Evolutionary conservation across 2,797 vertebrate genomes (phyloP), one percentile per base, ranked within the genome.

Genomic region (Octomys mimax): DNA sequence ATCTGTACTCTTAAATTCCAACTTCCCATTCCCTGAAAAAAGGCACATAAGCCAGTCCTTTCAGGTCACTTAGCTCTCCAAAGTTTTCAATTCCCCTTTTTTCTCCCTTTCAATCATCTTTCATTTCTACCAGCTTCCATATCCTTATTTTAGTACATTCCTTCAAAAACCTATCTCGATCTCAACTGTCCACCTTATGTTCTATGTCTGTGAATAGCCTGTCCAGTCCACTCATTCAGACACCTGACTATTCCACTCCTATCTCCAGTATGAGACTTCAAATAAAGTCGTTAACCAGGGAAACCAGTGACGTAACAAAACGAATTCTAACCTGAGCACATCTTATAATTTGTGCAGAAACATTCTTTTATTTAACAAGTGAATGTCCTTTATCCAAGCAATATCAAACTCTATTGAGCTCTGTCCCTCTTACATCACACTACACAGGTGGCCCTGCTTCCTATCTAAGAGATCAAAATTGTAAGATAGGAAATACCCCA

Each of bases 281-380:
- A 78, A 73, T 57, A 77, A 94, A 16, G 16, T 70, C 62, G 89
- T 31, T 70, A 31, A 85, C 11, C 71, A 91, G 54, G 33, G 33
- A 90, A 33, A 88, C 14, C 7, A 8, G 8, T 49, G 42, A 49
- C 85, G 89, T 96, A 61, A 94, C 3, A 80, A 93, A 92, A 93
- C 52, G 36, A 89, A 90, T 73, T 92, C 46, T 70, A 80, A 91
- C 42, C 36, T 89, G 24, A 87, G 78, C 13, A 94, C 31, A 78
- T 54, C 16, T 64, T 70, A 61, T n/a, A 49, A 91, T 78, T 36
- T 73, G 36, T 77, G 26, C n/a, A 70, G 59, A 88, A 92, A 78
- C 36, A 42, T 79, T 75, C 80, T 54, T 54, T 71, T 84, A 57
- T 94, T 49, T 82, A 95, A 79, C n/a, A 83, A 59, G 22, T 66